Evolutionary conservation across 2,888 invertebrate species (phyloP), one percentile per base, ranked within the genome.

Genomic region (Nudaria mundana): DNA sequence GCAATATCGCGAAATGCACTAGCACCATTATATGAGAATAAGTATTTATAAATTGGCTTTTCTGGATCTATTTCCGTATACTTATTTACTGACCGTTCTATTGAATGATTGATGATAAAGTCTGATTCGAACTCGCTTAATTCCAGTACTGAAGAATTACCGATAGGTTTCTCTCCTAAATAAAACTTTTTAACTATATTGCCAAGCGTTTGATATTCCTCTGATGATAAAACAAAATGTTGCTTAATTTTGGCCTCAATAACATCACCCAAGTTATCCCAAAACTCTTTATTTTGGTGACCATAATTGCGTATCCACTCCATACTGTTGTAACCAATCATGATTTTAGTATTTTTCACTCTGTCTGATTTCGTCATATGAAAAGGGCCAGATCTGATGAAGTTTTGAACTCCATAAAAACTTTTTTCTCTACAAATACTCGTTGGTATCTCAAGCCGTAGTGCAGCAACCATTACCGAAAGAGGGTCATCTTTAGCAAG

Each of bases 271-370:
- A 30, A 18, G n/a, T 40, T 31, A 4, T 48, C 36, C 24, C 54
- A 59, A 32, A 50, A 63, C 0, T 56, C 40, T n/a, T 57, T 54
- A 0, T 57, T 37, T 44, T 65, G 48, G 11, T 57, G 57, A 2
- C 47, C 56, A 15, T 67, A 70, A 29, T 46, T 48, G 8, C 44
- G 52, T 15, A 72, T 54, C 6, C 64, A 53, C 46, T 79, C 79
- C 43, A 71, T 67, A 30, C 71, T 71, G 2, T 66, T 77, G 16
- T 68, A 71, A 0, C 78, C 79, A 2, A 72, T 57, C 32, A 80
- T 51, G n/a, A 80, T 63, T 2, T 64, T 51, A 0, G 50, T 65
- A 3, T 56, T 38, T 18, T 40, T 56, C 0, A 69, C 40, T 43
- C 53, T 67, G 2, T 48, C 28, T 2, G 49, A 40, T 5, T 55